phyloP scores from a whole-genome alignment of 2,888 invertebrate genomes.

The Sminthurides aquaticus region DNA sequence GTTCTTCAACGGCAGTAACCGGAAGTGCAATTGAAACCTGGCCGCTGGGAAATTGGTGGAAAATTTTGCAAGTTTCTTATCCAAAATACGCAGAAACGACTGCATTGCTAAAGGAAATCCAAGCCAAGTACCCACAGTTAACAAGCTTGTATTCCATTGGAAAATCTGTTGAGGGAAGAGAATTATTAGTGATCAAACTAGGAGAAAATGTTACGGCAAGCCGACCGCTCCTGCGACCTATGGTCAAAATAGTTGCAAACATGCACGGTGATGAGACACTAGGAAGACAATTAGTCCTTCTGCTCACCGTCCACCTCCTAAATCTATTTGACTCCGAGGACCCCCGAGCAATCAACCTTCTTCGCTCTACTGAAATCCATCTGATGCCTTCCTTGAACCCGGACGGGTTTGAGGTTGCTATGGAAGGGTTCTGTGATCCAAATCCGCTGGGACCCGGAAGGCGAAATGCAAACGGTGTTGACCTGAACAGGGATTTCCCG shows the following conservation, averaged over 20 bases:
- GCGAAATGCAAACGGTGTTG: conserved; percentile 69
- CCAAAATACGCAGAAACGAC: conserved; percentile 64
- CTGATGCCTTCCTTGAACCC: conserved; percentile 97
- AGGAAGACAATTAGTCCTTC: conserved; percentile 74
- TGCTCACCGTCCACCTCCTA: conserved; percentile 75
- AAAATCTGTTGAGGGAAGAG: conserved; percentile 69
- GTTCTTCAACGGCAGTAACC: no score
- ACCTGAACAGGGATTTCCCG: conserved; percentile 87
- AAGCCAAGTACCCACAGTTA: conserved; percentile 59
- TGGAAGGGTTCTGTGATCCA: conserved; percentile 75
- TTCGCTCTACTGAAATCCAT: conserved; percentile 83
- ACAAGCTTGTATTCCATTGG: conserved; percentile 71
- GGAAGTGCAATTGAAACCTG: no score
- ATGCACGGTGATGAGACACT: conserved; percentile 95
- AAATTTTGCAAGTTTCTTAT: conserved; percentile 49
- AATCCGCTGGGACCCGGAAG: conserved; percentile 62
- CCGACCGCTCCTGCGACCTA: conserved; percentile 64
- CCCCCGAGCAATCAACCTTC: conserved; percentile 54
- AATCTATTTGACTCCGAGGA: conserved; percentile 45
- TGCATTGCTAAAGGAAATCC: conserved; percentile 57
- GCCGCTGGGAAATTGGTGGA: conserved; percentile 32
- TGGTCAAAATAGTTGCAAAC: conserved; percentile 89
- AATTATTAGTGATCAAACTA: conserved; percentile 73
- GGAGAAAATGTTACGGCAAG: conserved; percentile 55
- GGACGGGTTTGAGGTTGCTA: conserved; percentile 81